phyloP scores from a whole-genome alignment of 1,140 invertebrate species.

The Pinna nobilis region DNA sequence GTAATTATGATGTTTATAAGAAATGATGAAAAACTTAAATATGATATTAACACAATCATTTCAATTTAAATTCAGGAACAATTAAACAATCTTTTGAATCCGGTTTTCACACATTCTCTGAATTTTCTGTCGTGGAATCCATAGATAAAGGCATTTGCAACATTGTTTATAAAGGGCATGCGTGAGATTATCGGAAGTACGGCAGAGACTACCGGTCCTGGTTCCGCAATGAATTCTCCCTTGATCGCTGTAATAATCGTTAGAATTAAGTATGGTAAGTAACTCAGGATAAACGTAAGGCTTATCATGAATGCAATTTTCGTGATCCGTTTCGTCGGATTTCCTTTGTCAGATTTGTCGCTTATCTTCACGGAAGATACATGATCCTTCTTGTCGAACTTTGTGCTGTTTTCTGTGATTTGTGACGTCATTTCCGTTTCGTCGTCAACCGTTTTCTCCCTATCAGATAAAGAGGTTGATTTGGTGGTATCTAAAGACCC shows the following conservation, averaged over 20 bases:
- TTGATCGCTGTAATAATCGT: slow-evolving; percentile 11
- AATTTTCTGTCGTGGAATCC: slow-evolving; percentile 23
- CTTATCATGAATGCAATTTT: slow-evolving; percentile 28
- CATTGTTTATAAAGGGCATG: slow-evolving; percentile 28
- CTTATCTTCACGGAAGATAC: neutral
- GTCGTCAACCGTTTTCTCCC: no score
- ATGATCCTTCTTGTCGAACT: neutral
- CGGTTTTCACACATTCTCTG: slow-evolving; percentile 14
- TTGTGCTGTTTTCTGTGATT: neutral
- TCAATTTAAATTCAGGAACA: no score
- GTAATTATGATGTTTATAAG: no score
- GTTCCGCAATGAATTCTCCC: neutral
- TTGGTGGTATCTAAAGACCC: no score
- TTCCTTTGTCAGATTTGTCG: neutral
- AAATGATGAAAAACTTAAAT: no score
- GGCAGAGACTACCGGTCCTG: slow-evolving; percentile 5
- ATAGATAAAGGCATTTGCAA: slow-evolving; percentile 27
- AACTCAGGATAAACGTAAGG: slow-evolving; percentile 22
- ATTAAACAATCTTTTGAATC: no score
- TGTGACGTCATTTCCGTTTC: neutral
- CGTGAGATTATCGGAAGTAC: slow-evolving; percentile 8
- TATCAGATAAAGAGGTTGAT: no score
- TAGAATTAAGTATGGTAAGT: slow-evolving; percentile 24
- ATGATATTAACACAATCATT: no score
- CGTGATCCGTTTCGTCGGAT: slow-evolving; percentile 5